Percentiles rank a stretch among this genome's conserved stretches.
These are phyloP conservation scores for Dascyllus trimaculatus DNA, from an alignment of 2,113 vertebrate genomes.

Conservation along the genomic window DNA sequence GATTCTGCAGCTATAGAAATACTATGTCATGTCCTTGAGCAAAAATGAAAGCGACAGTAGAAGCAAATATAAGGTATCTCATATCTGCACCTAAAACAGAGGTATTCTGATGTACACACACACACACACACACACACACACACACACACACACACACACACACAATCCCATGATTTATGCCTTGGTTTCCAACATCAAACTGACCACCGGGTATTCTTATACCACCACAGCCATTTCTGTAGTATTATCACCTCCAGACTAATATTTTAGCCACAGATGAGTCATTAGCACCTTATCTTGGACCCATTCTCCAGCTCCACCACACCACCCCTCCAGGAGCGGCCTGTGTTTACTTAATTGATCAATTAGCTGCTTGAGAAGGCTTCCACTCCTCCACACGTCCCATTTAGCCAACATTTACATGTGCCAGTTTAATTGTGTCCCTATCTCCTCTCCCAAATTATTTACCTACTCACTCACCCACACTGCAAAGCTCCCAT, in stretches of 20 bases:
- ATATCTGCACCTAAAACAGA: background rate
- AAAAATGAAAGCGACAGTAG: background rate
- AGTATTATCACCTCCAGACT: constrained; percentile 54
- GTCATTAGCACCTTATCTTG: constrained; percentile 72
- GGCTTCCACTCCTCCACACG: constrained; percentile 55
- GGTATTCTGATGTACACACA: background rate
- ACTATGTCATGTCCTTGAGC: background rate
- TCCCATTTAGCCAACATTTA: constrained; percentile 78
- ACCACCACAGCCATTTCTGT: constrained; percentile 7
- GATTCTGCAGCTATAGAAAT: background rate
- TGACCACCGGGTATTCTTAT: constrained; percentile 33
- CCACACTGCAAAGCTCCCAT: constrained; percentile 61
- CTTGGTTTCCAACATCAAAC: background rate
- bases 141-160: constrained; percentile 8
- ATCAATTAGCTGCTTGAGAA: constrained; percentile 81
- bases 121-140: no score
- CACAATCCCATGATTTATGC: constrained; percentile 1
- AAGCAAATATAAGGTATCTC: background rate
- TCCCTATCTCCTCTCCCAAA: constrained; percentile 73
- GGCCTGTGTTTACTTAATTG: constrained; percentile 80
- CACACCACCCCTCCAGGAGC: constrained; percentile 41
- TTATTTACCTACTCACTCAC: constrained; percentile 76
- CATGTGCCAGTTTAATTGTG: constrained; percentile 78
- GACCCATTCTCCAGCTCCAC: constrained; percentile 45
- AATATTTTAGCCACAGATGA: constrained; percentile 63